phyloP scores from a whole-genome alignment of 2,888 invertebrate genomes.

The Volucella inflata region DNA sequence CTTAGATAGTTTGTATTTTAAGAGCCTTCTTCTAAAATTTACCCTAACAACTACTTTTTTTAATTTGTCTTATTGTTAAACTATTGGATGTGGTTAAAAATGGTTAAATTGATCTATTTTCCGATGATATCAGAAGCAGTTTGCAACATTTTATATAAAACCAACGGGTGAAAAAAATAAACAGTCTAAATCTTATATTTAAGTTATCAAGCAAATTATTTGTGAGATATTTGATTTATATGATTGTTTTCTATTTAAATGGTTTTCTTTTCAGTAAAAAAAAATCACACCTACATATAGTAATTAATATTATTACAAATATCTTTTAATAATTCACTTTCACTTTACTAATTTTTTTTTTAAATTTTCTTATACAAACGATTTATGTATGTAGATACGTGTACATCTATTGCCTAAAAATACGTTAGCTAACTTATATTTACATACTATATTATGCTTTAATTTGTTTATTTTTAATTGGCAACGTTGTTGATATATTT shows the following conservation, averaged over 20 bases:
- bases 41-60: not conserved
- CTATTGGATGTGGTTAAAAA: not conserved
- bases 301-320: not conserved
- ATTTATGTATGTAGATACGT: not conserved
- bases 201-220: not conserved
- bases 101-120: not conserved
- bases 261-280: constrained; percentile 10
- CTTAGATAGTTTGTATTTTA: not conserved
- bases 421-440: constrained; percentile 33
- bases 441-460: constrained; percentile 8
- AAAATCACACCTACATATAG: not conserved
- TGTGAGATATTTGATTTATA: not conserved
- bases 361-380: constrained; percentile 11
- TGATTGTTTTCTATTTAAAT: not conserved
- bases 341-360: not conserved
- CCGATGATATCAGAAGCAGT: constrained; percentile 8
- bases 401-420: constrained; percentile 6
- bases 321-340: not conserved
- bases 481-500: constrained; percentile 35
- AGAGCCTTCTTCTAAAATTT: constrained; percentile 5
- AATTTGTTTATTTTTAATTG: constrained; percentile 41
- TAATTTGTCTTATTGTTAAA: constrained; percentile 7
- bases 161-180: not conserved
- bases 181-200: not conserved
- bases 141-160: constrained; percentile 3